phyloP scores from a whole-genome alignment of 1,140 invertebrate genomes.

The Drosophila melanica region DNA sequence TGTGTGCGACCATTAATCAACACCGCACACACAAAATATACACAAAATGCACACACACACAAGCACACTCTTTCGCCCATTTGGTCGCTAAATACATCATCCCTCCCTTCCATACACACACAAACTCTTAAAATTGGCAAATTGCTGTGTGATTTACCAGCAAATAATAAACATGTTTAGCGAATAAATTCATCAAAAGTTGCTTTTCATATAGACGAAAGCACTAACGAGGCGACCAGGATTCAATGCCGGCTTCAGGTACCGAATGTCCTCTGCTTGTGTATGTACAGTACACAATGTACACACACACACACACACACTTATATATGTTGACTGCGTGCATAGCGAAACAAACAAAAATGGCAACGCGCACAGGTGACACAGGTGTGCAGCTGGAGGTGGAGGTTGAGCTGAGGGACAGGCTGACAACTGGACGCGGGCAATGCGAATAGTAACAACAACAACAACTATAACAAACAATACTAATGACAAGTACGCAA shows the following conservation, averaged over 20 bases:
- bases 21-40: no score
- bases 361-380: conserved; percentile 63
- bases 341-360: conserved; percentile 63
- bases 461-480: conserved; percentile 50
- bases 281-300: conserved; percentile 7
- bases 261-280: conserved; percentile 1
- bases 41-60: no score
- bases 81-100: no score
- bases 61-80: no score
- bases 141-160: conserved; percentile 79
- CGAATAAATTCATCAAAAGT: conserved; percentile 80
- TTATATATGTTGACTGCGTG: conserved; percentile 22
- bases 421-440: background rate
- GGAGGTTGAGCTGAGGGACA: background rate
- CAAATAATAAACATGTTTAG: conserved; percentile 83
- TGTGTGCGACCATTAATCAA: conserved; percentile 25
- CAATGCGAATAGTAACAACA: conserved; percentile 29
- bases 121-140: conserved; percentile 73
- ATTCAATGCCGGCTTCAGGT: conserved; percentile 21
- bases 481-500: conserved; percentile 47
- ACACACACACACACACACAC: conserved; percentile 33
- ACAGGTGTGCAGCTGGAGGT: conserved; percentile 7
- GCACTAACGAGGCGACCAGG: conserved; percentile 64
- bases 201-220: conserved; percentile 59
- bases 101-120: no score